These are phyloP conservation scores for Dolomedes plantarius DNA, from an alignment of 2,888 invertebrate species.

Conservation along the genomic window DNA sequence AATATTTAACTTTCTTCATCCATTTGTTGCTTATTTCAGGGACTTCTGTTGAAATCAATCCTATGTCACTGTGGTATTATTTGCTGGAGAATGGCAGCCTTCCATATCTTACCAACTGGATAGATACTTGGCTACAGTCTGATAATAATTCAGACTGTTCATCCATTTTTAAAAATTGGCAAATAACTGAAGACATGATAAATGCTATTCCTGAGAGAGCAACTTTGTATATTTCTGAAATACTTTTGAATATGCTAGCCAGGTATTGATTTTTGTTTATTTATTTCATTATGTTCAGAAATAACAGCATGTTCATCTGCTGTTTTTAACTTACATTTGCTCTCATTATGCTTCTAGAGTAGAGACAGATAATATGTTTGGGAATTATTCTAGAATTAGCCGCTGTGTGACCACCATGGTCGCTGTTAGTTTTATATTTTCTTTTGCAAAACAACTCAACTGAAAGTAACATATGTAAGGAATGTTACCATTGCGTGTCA, in stretches of 20 bases:
- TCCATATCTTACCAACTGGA: constrained; percentile 51
- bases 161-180: constrained; percentile 35
- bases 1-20: no score
- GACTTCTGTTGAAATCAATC: constrained; percentile 7
- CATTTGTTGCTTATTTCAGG: background rate
- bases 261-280: constrained; percentile 19
- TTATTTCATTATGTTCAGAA: no score
- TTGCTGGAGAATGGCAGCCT: constrained; percentile 58
- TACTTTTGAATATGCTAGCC: constrained; percentile 43
- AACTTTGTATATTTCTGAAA: constrained; percentile 37
- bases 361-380: no score
- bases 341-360: no score
- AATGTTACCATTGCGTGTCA: no score
- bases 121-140: constrained; percentile 38
- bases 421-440: no score
- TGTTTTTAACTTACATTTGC: no score
- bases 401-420: no score
- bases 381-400: no score
- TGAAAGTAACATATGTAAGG: no score
- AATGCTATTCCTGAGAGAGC: constrained; percentile 40
- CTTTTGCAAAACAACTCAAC: no score
- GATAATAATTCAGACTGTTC: constrained; percentile 27
- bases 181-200: constrained; percentile 51
- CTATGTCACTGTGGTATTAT: constrained; percentile 50
- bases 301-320: no score